Base-by-base conservation (phyloP, 2,888 invertebrate species). In the Drosophila demipolita region DNA sequence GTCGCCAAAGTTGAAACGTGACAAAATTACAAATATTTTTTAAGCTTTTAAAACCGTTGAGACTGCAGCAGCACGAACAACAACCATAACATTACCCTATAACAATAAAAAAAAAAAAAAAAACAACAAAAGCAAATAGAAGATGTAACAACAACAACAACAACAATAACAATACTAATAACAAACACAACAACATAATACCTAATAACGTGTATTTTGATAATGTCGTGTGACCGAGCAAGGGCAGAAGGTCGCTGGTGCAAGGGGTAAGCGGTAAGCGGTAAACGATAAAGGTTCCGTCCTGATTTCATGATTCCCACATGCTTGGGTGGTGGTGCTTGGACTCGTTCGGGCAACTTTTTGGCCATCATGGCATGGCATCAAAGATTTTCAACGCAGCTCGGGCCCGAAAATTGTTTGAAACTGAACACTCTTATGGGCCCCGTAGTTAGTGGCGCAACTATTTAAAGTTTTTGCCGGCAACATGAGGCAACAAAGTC, bases 1-100 rank as follows among this genome's bases (percentile, higher is more conserved):
- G 87, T 82, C 78, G 89, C 78, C 86, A 89, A 87, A 83, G 86
- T 81, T 75, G 78, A 81, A 83, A 87, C 87, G 89, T 87, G 87
- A 89, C 88, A 81, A 87, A 87, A 87, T 83, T 87, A 79, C 83
- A 85, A 87, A 84, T 87, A 88, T 87, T 82, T 74, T 69, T 78
- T 85, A 80, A 83, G 83, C 86, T 80, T 68, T 75, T 76, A 82
- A 85, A 75, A 78, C 76, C 73, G 85, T 84, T 76, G 87, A 82
- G 76, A 73, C 82, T 74, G 79, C 50, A 70, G 67, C 54, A 68
- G 70, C 67, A 65, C 57, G 82, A 87, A 73, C 73, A 78, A 73
- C 76, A 78, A 73, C 84, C 75, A 82, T 78, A 87, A 83, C 82
- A 84, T 81, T 78, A 64, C 50, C 66, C 66, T 67, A 75, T 71